These are phyloP conservation scores for Zosterops lateralis DNA, from an alignment of 2,113 vertebrate species.

Conservation along the genomic window DNA sequence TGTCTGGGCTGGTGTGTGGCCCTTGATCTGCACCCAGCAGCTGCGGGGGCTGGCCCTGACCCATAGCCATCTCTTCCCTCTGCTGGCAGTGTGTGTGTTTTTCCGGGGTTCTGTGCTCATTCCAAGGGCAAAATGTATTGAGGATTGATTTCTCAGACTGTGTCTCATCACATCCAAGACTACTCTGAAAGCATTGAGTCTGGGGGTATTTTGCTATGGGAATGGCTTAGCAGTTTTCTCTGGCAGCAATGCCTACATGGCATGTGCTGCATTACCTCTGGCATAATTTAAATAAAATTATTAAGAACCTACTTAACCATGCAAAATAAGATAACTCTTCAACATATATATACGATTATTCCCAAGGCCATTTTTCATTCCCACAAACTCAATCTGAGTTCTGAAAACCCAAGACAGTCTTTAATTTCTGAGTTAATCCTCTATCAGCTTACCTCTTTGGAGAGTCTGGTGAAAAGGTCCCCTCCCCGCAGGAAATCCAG, in stretches of 20 bases:
- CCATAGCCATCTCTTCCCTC: background rate
- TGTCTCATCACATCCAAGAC: background rate
- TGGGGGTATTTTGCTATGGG: background rate
- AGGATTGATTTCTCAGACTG: background rate
- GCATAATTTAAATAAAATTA: background rate
- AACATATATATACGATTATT: background rate
- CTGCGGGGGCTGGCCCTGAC: background rate
- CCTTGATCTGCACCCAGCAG: background rate
- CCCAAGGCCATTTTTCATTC: background rate
- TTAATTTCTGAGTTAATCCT: background rate
- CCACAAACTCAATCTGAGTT: background rate
- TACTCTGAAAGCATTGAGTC: background rate
- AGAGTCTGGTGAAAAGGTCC: constrained; percentile 95
- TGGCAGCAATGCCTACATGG: background rate
- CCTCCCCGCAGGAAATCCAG: constrained; percentile 95
- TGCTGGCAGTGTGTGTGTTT: background rate
- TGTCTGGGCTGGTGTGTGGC: rapidly evolving
- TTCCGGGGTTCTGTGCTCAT: background rate
- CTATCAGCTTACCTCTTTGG: constrained; percentile 85
- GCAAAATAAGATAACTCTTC: background rate
- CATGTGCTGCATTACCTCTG: background rate
- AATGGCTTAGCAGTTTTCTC: background rate
- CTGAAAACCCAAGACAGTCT: background rate
- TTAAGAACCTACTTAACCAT: background rate
- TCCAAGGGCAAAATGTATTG: background rate